phyloP scores from a whole-genome alignment of 2,797 vertebrate genomes.

The Siniperca undulata region DNA sequence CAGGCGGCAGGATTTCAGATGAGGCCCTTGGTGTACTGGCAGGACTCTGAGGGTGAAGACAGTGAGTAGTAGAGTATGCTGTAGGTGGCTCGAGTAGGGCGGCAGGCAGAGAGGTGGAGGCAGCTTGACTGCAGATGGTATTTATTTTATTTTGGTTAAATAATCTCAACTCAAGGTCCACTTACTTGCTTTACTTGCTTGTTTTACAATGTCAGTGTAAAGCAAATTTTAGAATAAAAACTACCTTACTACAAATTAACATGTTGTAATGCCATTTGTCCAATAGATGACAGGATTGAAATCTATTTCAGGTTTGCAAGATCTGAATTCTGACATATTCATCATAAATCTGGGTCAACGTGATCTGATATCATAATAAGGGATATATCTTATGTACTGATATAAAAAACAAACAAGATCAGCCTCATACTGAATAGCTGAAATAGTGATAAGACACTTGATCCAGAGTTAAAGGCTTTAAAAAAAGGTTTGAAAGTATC shows the following conservation, averaged over 20 bases:
- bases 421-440: neutral
- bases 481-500: neutral
- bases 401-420: neutral
- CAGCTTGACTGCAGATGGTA: too few species aligned
- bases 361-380: neutral
- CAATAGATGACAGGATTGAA: constrained; percentile 27
- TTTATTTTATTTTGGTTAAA: neutral
- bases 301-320: neutral
- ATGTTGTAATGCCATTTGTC: constrained; percentile 1
- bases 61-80: too few species aligned
- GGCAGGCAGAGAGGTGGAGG: too few species aligned
- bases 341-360: neutral
- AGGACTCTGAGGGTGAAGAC: too few species aligned
- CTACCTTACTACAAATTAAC: neutral
- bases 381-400: neutral
- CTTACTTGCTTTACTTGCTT: too few species aligned
- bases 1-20: too few species aligned
- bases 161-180: neutral
- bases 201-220: neutral
- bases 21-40: too few species aligned
- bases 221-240: neutral
- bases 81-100: too few species aligned
- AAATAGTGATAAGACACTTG: too few species aligned
- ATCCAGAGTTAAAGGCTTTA: neutral
- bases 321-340: neutral